Evolutionary conservation across 2,888 invertebrate species (phyloP).

Genomic region (Lumbricus terrestris): DNA sequence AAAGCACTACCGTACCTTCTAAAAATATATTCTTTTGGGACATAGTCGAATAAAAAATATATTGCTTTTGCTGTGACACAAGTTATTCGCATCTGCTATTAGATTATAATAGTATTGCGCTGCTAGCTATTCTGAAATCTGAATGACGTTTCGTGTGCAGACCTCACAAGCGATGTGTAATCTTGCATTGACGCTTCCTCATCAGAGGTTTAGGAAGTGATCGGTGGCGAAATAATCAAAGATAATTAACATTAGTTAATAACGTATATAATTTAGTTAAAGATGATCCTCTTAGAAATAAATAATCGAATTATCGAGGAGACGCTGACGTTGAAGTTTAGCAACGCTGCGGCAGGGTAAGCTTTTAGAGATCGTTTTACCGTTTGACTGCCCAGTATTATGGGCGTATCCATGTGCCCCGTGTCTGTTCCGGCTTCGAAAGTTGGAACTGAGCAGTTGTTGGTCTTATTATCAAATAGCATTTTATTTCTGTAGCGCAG

Average conservation of each 20-base stretch:
- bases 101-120: too few species aligned
- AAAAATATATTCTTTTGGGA: background rate
- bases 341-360: slow-evolving; percentile 93
- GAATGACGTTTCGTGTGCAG: background rate
- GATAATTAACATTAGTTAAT: background rate
- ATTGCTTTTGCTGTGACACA: background rate
- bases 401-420: slow-evolving; percentile 15
- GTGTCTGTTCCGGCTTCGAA: slow-evolving; percentile 15
- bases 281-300: slow-evolving; percentile 78
- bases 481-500: background rate
- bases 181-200: background rate
- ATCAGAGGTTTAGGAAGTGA: background rate
- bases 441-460: background rate
- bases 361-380: slow-evolving; percentile 57
- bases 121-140: background rate
- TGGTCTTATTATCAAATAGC: background rate
- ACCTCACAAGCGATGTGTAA: background rate
- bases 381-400: background rate
- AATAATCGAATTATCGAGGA: slow-evolving; percentile 99
- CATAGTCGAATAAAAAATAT: background rate
- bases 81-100: too few species aligned
- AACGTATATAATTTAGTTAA: background rate
- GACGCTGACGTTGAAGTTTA: slow-evolving; percentile 89
- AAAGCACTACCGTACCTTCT: background rate
- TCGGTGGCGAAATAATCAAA: background rate